These are phyloP conservation scores for Carassius auratus DNA, from an alignment of 2,113 vertebrate genomes.

Conservation along the genomic window DNA sequence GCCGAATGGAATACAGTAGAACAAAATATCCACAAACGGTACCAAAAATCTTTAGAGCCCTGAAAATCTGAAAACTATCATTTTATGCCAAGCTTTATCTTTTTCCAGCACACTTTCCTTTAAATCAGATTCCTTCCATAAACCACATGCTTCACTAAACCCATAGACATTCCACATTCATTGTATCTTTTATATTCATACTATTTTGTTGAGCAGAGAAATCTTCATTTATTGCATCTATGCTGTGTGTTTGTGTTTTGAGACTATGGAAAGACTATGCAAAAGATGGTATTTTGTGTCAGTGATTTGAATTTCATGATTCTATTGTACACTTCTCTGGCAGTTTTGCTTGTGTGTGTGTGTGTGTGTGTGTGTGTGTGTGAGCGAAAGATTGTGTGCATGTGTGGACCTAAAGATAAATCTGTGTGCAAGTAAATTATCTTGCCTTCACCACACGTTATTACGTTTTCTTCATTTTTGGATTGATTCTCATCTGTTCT, in stretches of 20 bases:
- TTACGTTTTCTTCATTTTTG: background rate
- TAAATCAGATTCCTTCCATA: conserved; percentile 25
- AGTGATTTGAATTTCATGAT: conserved; percentile 32
- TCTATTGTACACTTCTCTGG: background rate
- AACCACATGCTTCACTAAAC: conserved; percentile 14
- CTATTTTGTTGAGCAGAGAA: background rate
- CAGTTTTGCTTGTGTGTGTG: conserved; percentile 15
- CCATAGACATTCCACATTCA: background rate
- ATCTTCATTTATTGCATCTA: conserved; percentile 2
- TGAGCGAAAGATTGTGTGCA: background rate
- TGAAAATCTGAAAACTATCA: conserved; percentile 27
- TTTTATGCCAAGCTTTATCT: conserved; percentile 22
- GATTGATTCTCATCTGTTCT: background rate
- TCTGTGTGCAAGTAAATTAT: background rate
- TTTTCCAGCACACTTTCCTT: conserved; percentile 19
- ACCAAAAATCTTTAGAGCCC: background rate
- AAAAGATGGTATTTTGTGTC: conserved; percentile 15
- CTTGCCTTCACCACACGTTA: background rate
- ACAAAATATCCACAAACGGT: background rate
- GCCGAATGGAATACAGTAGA: background rate
- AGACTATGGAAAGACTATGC: background rate
- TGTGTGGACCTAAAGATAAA: too few species aligned
- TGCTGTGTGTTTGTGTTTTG: background rate
- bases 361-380: background rate
- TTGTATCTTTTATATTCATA: conserved; percentile 24